phyloP scores from a whole-genome alignment of 2,113 vertebrate genomes.

The Entosphenus tridentatus region DNA sequence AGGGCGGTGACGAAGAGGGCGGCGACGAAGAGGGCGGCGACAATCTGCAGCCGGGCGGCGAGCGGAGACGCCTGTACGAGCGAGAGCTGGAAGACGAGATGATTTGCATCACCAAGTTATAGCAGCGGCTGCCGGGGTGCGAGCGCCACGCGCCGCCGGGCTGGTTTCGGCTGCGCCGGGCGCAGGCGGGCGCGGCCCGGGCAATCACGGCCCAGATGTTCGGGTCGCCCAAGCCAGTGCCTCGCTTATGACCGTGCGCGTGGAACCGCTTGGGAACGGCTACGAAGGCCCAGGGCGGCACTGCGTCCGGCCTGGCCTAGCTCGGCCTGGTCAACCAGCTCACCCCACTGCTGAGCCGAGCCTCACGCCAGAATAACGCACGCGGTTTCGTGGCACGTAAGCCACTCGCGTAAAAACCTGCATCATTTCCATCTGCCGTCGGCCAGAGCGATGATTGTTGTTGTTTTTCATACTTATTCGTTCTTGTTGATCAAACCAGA shows the following conservation, averaged over 20 bases:
- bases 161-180: not conserved
- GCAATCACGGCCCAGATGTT: not conserved
- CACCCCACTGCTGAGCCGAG: too few species aligned
- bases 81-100: conserved; percentile 96
- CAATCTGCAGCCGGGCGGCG: not conserved
- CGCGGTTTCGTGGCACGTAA: too few species aligned
- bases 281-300: not conserved
- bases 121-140: conserved; percentile 30
- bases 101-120: conserved; percentile 98
- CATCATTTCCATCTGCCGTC: too few species aligned
- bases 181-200: not conserved
- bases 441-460: too few species aligned
- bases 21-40: conserved; percentile 15
- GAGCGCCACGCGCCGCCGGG: not conserved
- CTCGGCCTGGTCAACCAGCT: too few species aligned
- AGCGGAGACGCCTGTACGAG: conserved; percentile 30
- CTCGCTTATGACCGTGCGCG: not conserved
- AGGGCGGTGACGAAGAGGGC: conserved; percentile 29
- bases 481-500: too few species aligned
- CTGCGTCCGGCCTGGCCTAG: too few species aligned
- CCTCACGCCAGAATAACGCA: too few species aligned
- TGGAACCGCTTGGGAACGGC: not conserved
- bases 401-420: too few species aligned
- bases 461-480: too few species aligned
- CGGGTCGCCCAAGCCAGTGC: not conserved